Percentiles rank a stretch among this genome's conserved stretches.
Evolutionary conservation across 2,113 vertebrate species (phyloP).

Genomic region (Perccottus glenii): DNA sequence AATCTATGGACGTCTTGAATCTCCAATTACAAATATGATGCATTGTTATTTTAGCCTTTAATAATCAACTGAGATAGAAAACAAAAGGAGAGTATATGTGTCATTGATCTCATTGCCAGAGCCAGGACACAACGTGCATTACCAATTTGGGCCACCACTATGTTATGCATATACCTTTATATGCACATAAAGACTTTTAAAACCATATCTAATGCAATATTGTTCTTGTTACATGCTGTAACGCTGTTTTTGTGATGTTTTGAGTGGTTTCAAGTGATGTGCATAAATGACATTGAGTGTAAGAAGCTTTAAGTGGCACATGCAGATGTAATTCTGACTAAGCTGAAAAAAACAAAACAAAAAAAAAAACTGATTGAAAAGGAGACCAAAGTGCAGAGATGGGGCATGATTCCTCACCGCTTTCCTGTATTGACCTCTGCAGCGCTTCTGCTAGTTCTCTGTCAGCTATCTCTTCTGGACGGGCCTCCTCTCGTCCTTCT

Average conservation of each 20-base stretch:
- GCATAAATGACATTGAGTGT: constrained; percentile 58
- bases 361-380: constrained; percentile 29
- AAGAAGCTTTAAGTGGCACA: constrained; percentile 68
- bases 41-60: too few species aligned
- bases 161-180: too few species aligned
- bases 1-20: too few species aligned
- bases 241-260: neutral
- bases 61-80: too few species aligned
- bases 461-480: constrained; percentile 91
- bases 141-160: too few species aligned
- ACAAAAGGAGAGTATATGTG: too few species aligned
- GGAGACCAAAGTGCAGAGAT: constrained; percentile 29
- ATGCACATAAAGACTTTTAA: too few species aligned
- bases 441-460: constrained; percentile 94
- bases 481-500: constrained; percentile 84
- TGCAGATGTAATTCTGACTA: constrained; percentile 63
- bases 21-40: too few species aligned
- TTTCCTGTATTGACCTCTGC: constrained; percentile 95
- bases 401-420: constrained; percentile 78
- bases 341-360: constrained; percentile 20
- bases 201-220: too few species aligned
- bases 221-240: neutral
- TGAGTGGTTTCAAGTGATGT: constrained; percentile 41
- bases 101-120: too few species aligned
- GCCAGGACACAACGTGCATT: too few species aligned